A percentile compares a stretch with the other conserved stretches of the same genome.
Conservation (phyloP, 2,113 vertebrate species). For the Nannospalax galili region DNA sequence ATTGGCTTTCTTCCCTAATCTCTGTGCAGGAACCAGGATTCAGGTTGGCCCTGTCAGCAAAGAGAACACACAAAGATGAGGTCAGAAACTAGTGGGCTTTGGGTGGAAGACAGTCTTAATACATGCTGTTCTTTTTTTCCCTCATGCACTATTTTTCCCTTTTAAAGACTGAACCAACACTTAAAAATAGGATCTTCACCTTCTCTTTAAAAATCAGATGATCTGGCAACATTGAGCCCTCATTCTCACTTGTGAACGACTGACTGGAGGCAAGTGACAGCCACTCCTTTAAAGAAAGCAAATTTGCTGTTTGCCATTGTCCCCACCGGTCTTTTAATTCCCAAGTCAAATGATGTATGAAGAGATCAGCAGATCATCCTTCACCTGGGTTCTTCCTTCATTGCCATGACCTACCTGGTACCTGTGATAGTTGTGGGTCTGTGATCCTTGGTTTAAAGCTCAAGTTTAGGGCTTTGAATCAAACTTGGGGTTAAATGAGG, state of each 20-base stretch:
- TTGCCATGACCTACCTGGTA: background rate
- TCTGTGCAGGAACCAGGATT: conserved; percentile 14
- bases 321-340: background rate
- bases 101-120: background rate
- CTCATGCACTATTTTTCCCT: background rate
- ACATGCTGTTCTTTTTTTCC: background rate
- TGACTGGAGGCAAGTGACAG: too few species aligned
- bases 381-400: background rate
- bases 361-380: background rate
- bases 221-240: background rate
- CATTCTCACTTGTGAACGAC: background rate
- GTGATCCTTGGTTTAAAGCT: conserved; percentile 7
- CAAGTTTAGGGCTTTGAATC: background rate
- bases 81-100: background rate
- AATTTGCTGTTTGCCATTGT: background rate
- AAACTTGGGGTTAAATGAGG: conserved; percentile 13
- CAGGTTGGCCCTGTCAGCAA: background rate
- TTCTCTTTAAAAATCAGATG: conserved; percentile 46
- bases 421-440: background rate
- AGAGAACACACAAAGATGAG: background rate
- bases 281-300: too few species aligned
- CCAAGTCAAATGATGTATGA: background rate
- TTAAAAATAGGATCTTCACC: conserved; percentile 65
- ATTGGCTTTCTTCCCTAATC: background rate
- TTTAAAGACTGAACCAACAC: background rate